These are phyloP conservation scores for Hydrozoanthus gracilis DNA, from an alignment of 92 coral and sea anemone species.

Conservation along the genomic window DNA sequence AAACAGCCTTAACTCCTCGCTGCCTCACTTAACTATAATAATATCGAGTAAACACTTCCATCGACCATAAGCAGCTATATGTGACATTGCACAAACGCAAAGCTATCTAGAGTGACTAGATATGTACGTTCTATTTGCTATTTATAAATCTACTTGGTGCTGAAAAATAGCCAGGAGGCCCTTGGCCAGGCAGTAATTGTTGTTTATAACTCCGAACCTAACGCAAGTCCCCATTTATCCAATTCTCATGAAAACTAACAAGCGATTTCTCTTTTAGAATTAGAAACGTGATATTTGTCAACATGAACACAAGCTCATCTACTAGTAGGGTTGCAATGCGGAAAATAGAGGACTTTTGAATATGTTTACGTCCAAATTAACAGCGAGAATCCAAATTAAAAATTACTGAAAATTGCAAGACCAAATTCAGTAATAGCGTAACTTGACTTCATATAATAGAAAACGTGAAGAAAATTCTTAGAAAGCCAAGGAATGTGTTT, in stretches of 20 bases:
- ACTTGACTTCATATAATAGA: not conserved
- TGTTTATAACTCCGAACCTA: not conserved
- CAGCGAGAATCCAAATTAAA: not conserved
- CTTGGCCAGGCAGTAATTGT: not conserved
- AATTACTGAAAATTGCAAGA: not conserved
- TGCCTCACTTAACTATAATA: not conserved
- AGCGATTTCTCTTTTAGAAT: not conserved
- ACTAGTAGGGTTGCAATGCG: not conserved
- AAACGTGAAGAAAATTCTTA: not conserved
- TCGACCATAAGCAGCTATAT: not conserved
- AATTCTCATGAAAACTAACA: not conserved
- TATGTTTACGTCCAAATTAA: conserved; percentile 12
- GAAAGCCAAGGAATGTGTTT: not conserved
- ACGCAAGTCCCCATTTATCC: not conserved
- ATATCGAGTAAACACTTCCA: conserved; percentile 3
- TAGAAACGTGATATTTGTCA: conserved; percentile 14
- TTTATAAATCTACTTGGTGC: conserved; percentile 1
- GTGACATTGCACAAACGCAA: not conserved
- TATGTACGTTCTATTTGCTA: not conserved
- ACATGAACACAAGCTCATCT: not conserved
- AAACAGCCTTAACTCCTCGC: too few species aligned
- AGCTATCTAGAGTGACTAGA: not conserved
- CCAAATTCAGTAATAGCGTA: not conserved
- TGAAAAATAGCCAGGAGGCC: not conserved
- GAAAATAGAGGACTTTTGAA: conserved; percentile 25